A percentile compares a stretch with the other conserved stretches of the same genome.
Conservation (phyloP, 2,888 invertebrate species). For the Polydrusus pterygomalis region DNA sequence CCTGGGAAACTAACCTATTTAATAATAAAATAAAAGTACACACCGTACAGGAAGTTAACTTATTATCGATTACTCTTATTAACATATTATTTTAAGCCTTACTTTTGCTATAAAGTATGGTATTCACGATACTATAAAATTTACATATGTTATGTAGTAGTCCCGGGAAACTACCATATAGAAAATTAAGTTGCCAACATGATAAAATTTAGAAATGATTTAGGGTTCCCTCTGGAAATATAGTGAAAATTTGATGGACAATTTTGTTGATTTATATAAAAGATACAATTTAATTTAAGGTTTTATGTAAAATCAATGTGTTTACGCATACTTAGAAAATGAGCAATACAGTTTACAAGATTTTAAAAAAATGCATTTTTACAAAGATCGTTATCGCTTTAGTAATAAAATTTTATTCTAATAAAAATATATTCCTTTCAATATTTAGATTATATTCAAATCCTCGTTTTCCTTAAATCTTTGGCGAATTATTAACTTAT, state of each 20-base stretch:
- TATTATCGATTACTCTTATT: conserved; percentile 15
- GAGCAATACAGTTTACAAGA: too few species aligned
- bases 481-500: too few species aligned
- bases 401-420: too few species aligned
- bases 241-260: neutral
- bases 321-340: neutral
- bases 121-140: neutral
- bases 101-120: neutral
- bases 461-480: neutral
- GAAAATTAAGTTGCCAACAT: neutral
- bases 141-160: neutral
- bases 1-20: conserved; percentile 6
- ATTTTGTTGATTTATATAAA: neutral
- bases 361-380: too few species aligned
- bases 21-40: conserved; percentile 11
- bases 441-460: too few species aligned
- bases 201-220: neutral
- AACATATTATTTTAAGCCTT: conserved; percentile 20
- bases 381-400: too few species aligned
- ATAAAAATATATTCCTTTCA: too few species aligned
- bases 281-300: neutral
- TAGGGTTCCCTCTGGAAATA: neutral
- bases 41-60: neutral
- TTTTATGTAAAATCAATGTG: neutral
- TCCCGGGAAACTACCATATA: neutral